Evolutionary conservation across 2,888 invertebrate genomes (phyloP).

Genomic region (Seira musarum): DNA sequence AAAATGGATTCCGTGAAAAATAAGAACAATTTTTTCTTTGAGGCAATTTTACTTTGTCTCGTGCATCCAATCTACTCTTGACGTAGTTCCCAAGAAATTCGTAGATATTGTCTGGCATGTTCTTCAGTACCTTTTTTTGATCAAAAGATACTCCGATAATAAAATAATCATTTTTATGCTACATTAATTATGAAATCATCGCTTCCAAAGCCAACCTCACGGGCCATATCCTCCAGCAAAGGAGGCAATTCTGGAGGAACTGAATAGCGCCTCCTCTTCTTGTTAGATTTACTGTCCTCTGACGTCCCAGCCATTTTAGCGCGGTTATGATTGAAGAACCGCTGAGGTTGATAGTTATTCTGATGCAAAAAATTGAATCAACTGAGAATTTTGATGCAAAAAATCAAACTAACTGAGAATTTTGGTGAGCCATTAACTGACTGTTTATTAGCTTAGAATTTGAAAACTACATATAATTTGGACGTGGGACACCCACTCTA

Average conservation of each 20-base stretch:
- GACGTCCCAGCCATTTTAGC: not conserved
- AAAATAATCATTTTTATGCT: not conserved
- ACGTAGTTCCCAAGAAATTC: constrained; percentile 81
- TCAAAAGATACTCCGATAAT: not conserved
- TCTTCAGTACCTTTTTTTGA: constrained; percentile 77
- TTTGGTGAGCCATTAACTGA: too few species aligned
- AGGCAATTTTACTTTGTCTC: constrained; percentile 73
- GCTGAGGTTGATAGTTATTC: too few species aligned
- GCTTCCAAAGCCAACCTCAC: constrained; percentile 15
- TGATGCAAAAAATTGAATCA: too few species aligned
- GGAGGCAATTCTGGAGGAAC: constrained; percentile 36
- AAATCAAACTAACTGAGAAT: too few species aligned
- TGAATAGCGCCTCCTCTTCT: not conserved
- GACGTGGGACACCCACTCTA: too few species aligned
- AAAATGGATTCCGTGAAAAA: too few species aligned
- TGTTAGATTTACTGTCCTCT: too few species aligned
- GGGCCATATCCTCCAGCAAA: constrained; percentile 42
- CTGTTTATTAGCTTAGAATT: too few species aligned
- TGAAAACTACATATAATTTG: too few species aligned
- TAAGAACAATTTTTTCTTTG: not conserved
- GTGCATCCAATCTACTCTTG: constrained; percentile 78
- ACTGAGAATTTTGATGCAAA: too few species aligned
- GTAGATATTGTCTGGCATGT: constrained; percentile 78
- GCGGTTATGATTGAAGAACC: too few species aligned
- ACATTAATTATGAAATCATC: not conserved